phyloP scores from a whole-genome alignment of 2,888 invertebrate species.

The Acanthopleura granulata region DNA sequence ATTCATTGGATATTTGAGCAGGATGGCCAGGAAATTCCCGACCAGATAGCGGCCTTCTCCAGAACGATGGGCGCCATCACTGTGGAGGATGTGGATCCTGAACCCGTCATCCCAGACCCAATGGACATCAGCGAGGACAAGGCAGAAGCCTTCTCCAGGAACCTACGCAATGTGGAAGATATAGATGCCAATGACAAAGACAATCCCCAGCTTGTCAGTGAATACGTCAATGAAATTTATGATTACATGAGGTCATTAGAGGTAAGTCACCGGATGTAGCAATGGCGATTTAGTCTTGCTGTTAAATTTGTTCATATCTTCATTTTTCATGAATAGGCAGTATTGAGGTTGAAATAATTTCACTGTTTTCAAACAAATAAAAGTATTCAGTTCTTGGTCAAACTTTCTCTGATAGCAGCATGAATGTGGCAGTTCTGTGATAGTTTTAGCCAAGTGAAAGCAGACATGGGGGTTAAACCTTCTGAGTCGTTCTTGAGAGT shows the following conservation, averaged over 20 bases:
- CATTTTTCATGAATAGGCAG: background rate
- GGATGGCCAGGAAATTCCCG: background rate
- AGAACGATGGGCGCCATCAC: background rate
- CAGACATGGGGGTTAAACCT: too few relatives aligned
- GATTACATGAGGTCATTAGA: conserved; percentile 84
- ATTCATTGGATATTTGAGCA: background rate
- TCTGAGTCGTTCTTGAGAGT: too few relatives aligned
- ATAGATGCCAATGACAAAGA: conserved; percentile 81
- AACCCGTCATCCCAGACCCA: conserved; percentile 30
- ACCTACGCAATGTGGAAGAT: conserved; percentile 54
- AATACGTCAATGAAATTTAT: conserved; percentile 92
- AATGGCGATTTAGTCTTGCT: background rate
- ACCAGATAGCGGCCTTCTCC: background rate
- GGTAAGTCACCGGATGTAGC: conserved; percentile 47
- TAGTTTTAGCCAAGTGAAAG: too few relatives aligned
- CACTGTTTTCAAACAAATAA: too few relatives aligned
- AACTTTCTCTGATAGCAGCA: too few relatives aligned
- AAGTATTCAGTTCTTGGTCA: too few relatives aligned
- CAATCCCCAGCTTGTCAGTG: conserved; percentile 84
- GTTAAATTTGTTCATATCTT: background rate
- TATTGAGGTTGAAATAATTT: too few relatives aligned
- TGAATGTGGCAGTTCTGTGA: too few relatives aligned
- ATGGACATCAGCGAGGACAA: conserved; percentile 60
- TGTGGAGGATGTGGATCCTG: background rate
- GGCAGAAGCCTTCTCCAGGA: conserved; percentile 55